These are phyloP conservation scores for Amblyjoppa proteus DNA, from an alignment of 2,888 invertebrate species.

Conservation along the genomic window DNA sequence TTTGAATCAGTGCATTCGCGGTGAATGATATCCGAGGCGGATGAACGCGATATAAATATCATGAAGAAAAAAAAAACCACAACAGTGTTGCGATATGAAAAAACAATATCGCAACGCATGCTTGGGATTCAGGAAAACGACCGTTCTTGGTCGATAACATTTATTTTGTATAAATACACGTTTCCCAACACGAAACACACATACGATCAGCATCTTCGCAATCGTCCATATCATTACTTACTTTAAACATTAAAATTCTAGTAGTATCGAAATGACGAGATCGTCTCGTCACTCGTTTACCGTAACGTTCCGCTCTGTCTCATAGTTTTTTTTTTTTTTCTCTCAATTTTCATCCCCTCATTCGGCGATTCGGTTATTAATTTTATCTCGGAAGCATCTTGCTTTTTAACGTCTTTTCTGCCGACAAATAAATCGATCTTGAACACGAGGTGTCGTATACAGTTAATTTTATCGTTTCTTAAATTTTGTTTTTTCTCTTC, in stretches of 20 bases:
- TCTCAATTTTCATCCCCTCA: background rate
- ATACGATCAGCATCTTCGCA: slow-evolving; percentile 33
- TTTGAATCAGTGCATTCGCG: slow-evolving; percentile 51
- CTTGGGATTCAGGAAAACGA: slow-evolving; percentile 41
- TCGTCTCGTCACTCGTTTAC: slow-evolving; percentile 44
- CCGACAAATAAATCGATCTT: slow-evolving; percentile 43
- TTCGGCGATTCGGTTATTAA: background rate
- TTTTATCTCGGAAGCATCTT: background rate
- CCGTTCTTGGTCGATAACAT: slow-evolving; percentile 48
- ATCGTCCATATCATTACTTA: slow-evolving; percentile 54
- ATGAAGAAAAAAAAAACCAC: background rate
- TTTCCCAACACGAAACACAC: slow-evolving; percentile 34
- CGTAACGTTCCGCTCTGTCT: slow-evolving; percentile 6
- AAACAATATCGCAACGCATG: slow-evolving; percentile 58
- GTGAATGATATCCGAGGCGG: slow-evolving; percentile 45
- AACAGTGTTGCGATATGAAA: slow-evolving; percentile 28
- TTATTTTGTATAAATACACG: slow-evolving; percentile 68
- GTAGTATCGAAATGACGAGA: slow-evolving; percentile 48
- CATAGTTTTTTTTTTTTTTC: background rate
- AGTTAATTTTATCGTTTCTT: slow-evolving; percentile 24
- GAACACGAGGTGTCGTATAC: slow-evolving; percentile 59
- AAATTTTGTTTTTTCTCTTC: slow-evolving; percentile 55
- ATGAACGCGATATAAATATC: slow-evolving; percentile 6
- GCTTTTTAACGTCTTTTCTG: background rate
- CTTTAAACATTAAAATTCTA: slow-evolving; percentile 58